Percentiles rank a stretch among this genome's conserved stretches.
Conservation (phyloP, 1,140 invertebrate genomes). For the Maniola jurtina region DNA sequence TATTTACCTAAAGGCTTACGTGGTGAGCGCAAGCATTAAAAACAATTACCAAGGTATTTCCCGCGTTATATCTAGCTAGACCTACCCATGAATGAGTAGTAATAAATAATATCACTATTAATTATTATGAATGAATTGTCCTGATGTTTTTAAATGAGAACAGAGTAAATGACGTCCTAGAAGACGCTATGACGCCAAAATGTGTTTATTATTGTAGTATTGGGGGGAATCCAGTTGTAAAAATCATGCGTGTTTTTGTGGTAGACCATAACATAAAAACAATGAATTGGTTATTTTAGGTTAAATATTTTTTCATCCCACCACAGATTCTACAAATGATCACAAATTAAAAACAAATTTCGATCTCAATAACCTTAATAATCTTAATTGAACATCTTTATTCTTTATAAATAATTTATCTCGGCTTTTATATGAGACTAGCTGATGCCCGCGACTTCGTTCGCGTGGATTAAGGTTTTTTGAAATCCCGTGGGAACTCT, state of each 20-base stretch:
- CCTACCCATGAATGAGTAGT: not conserved
- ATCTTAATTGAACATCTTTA: no score
- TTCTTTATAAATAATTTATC: no score
- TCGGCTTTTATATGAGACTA: no score
- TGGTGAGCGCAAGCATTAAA: not conserved
- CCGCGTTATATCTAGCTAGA: not conserved
- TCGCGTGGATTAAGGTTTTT: no score
- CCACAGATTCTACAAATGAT: no score
- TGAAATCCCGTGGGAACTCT: no score
- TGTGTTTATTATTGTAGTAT: not conserved
- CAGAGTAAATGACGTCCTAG: not conserved
- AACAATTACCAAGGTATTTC: constrained; percentile 1
- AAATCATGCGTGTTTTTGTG: not conserved
- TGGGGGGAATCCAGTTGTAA: not conserved
- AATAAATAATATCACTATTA: not conserved
- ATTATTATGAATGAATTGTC: constrained; percentile 8
- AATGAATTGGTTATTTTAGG: no score
- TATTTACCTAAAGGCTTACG: not conserved
- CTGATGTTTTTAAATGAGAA: constrained; percentile 4
- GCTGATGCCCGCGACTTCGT: no score
- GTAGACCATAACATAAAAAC: not conserved
- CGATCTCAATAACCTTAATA: no score
- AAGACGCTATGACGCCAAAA: not conserved
- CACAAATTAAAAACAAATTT: no score
- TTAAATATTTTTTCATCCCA: no score